Evolutionary conservation across 2,797 vertebrate genomes (phyloP).

Genomic region (Phoeniculus purpureus): DNA sequence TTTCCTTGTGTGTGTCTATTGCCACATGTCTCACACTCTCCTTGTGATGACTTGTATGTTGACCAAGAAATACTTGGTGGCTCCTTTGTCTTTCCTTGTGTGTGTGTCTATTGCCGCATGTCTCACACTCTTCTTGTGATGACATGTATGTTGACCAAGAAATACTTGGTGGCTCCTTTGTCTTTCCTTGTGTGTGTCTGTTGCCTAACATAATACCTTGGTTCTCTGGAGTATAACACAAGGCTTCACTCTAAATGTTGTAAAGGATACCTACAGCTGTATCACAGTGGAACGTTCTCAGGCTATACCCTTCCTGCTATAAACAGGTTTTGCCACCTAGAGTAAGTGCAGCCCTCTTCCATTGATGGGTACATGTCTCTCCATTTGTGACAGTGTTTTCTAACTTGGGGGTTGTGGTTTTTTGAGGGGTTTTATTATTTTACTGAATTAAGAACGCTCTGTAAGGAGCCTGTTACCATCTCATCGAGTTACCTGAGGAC

Average conservation of each 20-base stretch:
- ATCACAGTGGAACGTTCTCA: neutral
- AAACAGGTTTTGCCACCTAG: neutral
- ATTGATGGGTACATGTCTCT: neutral
- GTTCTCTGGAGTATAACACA: neutral
- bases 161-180: neutral
- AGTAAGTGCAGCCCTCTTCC: neutral
- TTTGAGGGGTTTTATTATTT: neutral
- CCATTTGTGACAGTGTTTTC: neutral
- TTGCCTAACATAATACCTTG: neutral
- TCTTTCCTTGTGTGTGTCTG: neutral
- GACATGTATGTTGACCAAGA: neutral
- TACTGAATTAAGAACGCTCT: neutral
- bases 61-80: neutral
- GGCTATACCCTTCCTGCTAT: neutral
- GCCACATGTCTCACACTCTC: neutral
- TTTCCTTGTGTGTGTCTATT: neutral
- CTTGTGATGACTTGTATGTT: neutral
- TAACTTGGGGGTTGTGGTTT: neutral
- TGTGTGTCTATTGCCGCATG: neutral
- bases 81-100: neutral
- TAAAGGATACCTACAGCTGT: neutral
- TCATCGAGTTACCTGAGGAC: constrained; percentile 42
- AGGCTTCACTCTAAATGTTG: neutral
- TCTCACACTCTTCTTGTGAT: neutral
- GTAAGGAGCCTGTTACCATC: neutral